phyloP scores from a whole-genome alignment of 1,140 invertebrate genomes.

The Brachionus angularis region DNA sequence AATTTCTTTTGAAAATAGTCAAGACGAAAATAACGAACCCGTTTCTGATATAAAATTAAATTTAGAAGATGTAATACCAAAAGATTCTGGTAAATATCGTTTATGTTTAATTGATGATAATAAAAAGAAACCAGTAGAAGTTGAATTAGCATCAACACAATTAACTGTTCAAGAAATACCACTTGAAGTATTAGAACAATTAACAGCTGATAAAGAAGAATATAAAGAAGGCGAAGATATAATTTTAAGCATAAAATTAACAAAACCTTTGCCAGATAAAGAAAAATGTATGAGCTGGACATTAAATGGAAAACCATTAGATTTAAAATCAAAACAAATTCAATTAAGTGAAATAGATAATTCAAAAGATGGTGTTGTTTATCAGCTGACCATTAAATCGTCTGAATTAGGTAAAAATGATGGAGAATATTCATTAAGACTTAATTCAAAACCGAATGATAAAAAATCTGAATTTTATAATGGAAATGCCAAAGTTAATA shows the following conservation, averaged over 20 bases:
- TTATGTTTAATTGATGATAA: not conserved
- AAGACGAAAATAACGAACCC: constrained; percentile 4
- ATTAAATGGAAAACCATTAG: constrained; percentile 10
- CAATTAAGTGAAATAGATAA: not conserved
- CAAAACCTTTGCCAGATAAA: not conserved
- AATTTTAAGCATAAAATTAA: not conserved
- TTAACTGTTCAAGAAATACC: not conserved
- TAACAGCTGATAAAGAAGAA: constrained; percentile 13
- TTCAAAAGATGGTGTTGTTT: not conserved
- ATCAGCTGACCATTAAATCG: not conserved
- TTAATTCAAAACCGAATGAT: constrained; percentile 10
- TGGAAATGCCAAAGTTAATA: not conserved
- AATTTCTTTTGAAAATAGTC: not conserved
- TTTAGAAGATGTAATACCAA: not conserved
- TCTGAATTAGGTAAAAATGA: constrained; percentile 14
- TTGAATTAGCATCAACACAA: not conserved
- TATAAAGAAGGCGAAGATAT: constrained; percentile 5
- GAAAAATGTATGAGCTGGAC: constrained; percentile 21
- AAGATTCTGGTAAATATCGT: constrained; percentile 18
- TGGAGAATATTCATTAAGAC: not conserved
- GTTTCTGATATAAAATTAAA: constrained; percentile 8
- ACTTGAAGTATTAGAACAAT: constrained; percentile 21
- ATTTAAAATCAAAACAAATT: constrained; percentile 5
- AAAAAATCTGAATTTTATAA: constrained; percentile 13
- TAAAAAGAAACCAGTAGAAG: not conserved